Evolutionary conservation across 2,113 vertebrate species (phyloP).

Genomic region (Pseudolaguvia tuberculata): DNA sequence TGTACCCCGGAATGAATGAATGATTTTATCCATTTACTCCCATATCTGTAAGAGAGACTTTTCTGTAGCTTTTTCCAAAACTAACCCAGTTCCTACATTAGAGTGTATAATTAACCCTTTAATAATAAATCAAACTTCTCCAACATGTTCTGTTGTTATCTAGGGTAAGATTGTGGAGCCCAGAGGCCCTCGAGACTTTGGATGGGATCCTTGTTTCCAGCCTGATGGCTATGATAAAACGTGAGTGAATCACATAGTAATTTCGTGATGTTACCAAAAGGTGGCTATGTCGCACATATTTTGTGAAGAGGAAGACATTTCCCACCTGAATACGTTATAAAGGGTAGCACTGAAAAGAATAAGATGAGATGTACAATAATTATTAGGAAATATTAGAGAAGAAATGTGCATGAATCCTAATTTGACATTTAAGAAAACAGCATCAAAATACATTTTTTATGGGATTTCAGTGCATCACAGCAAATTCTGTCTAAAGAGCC

Average conservation of each 20-base stretch:
- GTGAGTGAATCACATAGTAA: slow-evolving; percentile 68
- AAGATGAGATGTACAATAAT: no score
- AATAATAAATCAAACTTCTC: background rate
- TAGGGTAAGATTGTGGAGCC: slow-evolving; percentile 89
- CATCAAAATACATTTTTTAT: no score
- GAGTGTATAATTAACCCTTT: background rate
- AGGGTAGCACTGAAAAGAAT: background rate
- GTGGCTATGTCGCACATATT: slow-evolving; percentile 23
- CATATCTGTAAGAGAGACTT: background rate
- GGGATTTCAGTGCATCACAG: no score
- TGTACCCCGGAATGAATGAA: no score
- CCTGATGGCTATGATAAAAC: slow-evolving; percentile 86
- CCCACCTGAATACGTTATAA: background rate
- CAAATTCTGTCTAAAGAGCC: no score
- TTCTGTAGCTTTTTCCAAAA: background rate
- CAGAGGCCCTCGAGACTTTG: slow-evolving; percentile 88
- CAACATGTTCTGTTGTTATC: slow-evolving; percentile 24
- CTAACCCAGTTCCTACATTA: background rate
- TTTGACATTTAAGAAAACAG: no score
- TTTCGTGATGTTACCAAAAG: slow-evolving; percentile 48
- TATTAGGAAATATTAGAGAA: no score
- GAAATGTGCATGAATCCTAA: no score
- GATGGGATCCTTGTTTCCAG: slow-evolving; percentile 98
- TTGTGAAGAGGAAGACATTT: no score
- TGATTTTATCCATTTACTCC: background rate